Evolutionary conservation across 2,888 invertebrate genomes (phyloP), one percentile per base, ranked within the genome.

Genomic region (Pyrrhia umbra): DNA sequence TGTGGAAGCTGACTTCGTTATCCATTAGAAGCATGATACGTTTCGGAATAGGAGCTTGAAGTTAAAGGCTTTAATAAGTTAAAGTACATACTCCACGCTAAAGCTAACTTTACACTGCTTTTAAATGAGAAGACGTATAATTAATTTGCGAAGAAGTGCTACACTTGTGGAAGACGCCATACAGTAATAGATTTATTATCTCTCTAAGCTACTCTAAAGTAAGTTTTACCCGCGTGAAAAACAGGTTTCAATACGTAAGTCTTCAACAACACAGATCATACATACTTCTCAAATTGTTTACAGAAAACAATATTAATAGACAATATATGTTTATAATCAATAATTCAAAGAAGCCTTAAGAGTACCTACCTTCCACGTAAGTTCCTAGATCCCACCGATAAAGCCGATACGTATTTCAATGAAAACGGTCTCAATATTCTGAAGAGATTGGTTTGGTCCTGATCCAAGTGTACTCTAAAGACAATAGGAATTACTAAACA

Each of bases 111-210:
- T 62, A 67, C 40, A 37, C 30, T 49, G 27, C 37, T 39, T 68
- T 65, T 27, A 40, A 55, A 55, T 62, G 27, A 52, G 43, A 18
- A 63, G 27, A 45, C 60, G 25, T 56, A 34, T 60, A 62, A 72
- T 73, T 67, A 60, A 64, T 69, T 64, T 76, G 50, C 55, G 49
- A 25, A 70, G 52, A 64, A 42, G 55, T 56, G 27, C 58, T 62
- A 30, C 34, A 45, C 15, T 18, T 50, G 27, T 39, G 39, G 27
- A 46, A n/a, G 55, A 61, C 46, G 50, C 58, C 18, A 54, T 15
- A 30, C n/a, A 23, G 9, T 56, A 61, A 49, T 63, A 25, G 9
- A 47, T 66, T 50, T 40, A 34, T 21, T 23, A 23, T 23, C n/a
- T 6, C 10, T 6, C n/a, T n/a, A n/a, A n/a, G n/a, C n/a, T n/a